A percentile compares a stretch with the other conserved stretches of the same genome.
Evolutionary conservation across 2,113 vertebrate genomes (phyloP).

Genomic region (Siniperca chuatsi): DNA sequence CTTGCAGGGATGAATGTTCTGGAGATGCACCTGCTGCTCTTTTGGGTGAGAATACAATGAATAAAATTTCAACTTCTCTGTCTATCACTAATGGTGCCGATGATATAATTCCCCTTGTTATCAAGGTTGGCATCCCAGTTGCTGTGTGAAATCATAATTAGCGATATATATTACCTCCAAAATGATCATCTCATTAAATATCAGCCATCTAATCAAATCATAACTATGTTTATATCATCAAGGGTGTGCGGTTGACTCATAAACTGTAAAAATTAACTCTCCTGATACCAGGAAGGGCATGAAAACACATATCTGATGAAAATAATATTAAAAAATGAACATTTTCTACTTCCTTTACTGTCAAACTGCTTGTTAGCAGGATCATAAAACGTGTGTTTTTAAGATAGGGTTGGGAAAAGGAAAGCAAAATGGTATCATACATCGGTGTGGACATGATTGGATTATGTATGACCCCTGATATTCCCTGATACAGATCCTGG

Average conservation of each 20-base stretch:
- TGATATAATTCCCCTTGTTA: conserved; percentile 29
- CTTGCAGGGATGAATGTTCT: background rate
- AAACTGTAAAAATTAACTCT: conserved; percentile 1
- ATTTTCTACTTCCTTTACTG: background rate
- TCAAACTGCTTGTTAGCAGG: conserved; percentile 5
- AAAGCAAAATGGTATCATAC: background rate
- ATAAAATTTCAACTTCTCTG: conserved; percentile 27
- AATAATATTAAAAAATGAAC: background rate
- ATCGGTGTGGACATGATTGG: background rate
- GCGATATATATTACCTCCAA: conserved; percentile 12
- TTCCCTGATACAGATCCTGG: background rate
- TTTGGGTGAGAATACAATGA: conserved; percentile 23
- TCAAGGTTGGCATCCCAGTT: conserved; percentile 34
- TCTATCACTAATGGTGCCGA: background rate
- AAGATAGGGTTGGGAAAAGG: background rate
- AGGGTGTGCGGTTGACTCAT: conserved; percentile 10
- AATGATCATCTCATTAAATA: conserved; percentile 42
- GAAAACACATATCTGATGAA: background rate
- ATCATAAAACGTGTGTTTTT: background rate
- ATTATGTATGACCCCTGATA: background rate
- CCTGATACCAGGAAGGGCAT: background rate
- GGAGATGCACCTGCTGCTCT: background rate
- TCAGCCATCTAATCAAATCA: conserved; percentile 42
- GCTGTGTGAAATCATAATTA: conserved; percentile 53
- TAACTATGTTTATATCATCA: conserved; percentile 29